phyloP scores from a whole-genome alignment of 1,140 invertebrate species.

The Euura saliciscinereae region DNA sequence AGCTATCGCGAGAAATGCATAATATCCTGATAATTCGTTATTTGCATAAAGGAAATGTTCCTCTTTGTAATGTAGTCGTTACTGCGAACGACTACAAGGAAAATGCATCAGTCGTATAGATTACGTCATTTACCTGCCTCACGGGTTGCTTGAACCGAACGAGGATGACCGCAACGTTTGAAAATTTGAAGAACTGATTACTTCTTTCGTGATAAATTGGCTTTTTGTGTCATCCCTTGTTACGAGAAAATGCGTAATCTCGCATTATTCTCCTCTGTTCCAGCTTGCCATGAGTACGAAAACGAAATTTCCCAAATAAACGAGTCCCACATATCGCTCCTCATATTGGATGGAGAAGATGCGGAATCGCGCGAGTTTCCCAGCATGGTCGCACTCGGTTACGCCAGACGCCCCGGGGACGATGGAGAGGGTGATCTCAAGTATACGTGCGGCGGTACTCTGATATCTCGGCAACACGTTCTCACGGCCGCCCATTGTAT shows the following conservation, averaged over 20 bases:
- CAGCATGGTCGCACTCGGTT: conserved; percentile 48
- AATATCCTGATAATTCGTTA: no score
- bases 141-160: no score
- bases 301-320: conserved; percentile 32
- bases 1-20: no score
- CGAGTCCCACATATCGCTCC: conserved; percentile 28
- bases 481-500: conserved; percentile 87
- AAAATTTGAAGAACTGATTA: no score
- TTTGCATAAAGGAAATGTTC: no score
- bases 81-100: no score
- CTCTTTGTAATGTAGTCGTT: no score
- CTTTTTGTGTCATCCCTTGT: neutral
- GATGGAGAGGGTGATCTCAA: conserved; percentile 34
- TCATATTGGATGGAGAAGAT: conserved; percentile 39
- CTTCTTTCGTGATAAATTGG: no score
- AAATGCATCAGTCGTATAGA: no score
- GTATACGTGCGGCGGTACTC: conserved; percentile 79
- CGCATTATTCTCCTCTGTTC: conserved; percentile 17
- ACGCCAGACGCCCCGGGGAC: conserved; percentile 24
- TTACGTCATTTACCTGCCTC: no score
- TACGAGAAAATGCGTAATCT: no score
- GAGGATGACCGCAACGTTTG: no score
- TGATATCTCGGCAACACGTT: conserved; percentile 75
- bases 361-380: conserved; percentile 42
- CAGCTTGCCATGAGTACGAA: conserved; percentile 48